Evolutionary conservation across 1,140 invertebrate genomes (phyloP), one percentile per base, ranked within the genome.

Genomic region (Mya arenaria): DNA sequence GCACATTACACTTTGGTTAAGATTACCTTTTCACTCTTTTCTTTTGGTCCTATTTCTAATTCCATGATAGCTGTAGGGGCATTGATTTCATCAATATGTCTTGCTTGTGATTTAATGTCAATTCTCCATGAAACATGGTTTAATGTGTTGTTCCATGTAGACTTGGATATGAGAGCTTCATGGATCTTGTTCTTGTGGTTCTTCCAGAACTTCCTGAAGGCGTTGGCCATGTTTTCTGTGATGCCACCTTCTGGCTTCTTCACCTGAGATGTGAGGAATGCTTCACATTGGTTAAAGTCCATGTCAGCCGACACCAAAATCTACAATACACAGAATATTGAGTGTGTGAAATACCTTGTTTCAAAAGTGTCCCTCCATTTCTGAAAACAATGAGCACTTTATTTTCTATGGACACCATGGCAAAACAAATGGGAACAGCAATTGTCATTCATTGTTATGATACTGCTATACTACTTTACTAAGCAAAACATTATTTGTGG

Each of bases 61-160:
- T 92, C 91, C 85, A 92, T 88, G 32, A 92, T 92, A n/a, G 91
- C 91, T 30, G 88, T 88, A 23, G 91, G 89, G 71, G 87, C 86
- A 72, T 90, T 91, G 23, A 92, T 89, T 68, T 91, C 86, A 36
- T 91, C 90, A 23, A 83, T 85, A 72, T 89, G 84, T 55, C 81
- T 83, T n/a, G 90, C 78, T 68, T 91, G 90, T 72, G 91, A 89
- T 86, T 92, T 89, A 55, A 92, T 77, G 82, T 92, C 91, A 63
- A 92, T 91, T 84, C 91, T 86, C 91, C 91, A 92, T 23, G 86
- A 88, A 28, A 92, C 85, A 82, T 89, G 86, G 48, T 92, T 88
- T 36, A 92, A 63, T 34, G 84, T 86, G 80, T 91, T 91, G 39
- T 89, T 88, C 91, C 91, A 92, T 52, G 86, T 90, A 23, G 89